phyloP scores from a whole-genome alignment of 2,797 vertebrate genomes.

The Oophaga sylvatica region DNA sequence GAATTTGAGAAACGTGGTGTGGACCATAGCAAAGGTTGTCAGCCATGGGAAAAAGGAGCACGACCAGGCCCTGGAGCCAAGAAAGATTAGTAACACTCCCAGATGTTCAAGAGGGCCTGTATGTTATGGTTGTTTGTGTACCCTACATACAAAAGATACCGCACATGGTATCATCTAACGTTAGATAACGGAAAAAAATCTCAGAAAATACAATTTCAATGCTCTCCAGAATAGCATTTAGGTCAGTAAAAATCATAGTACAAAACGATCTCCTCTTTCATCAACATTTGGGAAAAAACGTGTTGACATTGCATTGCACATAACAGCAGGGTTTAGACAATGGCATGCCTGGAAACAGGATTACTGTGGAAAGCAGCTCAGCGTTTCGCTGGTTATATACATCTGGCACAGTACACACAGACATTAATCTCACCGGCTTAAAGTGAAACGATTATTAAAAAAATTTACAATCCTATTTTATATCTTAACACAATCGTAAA shows the following conservation, averaged over 20 bases:
- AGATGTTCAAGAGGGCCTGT: too few relatives aligned
- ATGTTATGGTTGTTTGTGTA: not conserved
- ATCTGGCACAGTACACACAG: slow-evolving; percentile 9
- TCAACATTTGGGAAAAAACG: not conserved
- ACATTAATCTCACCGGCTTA: slow-evolving; percentile 33
- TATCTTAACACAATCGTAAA: slow-evolving; percentile 15
- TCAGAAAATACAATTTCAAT: not conserved
- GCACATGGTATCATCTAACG: not conserved
- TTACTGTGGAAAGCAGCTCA: slow-evolving; percentile 5
- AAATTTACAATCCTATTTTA: slow-evolving; percentile 20
- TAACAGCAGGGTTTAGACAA: slow-evolving; percentile 10
- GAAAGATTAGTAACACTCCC: too few relatives aligned
- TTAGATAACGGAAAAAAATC: not conserved
- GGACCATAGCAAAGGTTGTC: too few relatives aligned
- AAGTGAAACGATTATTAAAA: slow-evolving; percentile 24
- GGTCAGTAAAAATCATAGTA: not conserved
- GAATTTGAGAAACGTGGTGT: too few relatives aligned
- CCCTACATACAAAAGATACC: not conserved
- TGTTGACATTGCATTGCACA: not conserved
- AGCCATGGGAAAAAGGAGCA: too few relatives aligned
- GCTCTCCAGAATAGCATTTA: too few relatives aligned
- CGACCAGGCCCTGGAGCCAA: too few relatives aligned
- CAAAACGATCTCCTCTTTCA: not conserved
- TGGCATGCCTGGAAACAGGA: slow-evolving; percentile 15
- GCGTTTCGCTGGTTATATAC: not conserved